Evolutionary conservation across 2,888 invertebrate genomes (phyloP).

Genomic region (Zygogramma bicolorata): DNA sequence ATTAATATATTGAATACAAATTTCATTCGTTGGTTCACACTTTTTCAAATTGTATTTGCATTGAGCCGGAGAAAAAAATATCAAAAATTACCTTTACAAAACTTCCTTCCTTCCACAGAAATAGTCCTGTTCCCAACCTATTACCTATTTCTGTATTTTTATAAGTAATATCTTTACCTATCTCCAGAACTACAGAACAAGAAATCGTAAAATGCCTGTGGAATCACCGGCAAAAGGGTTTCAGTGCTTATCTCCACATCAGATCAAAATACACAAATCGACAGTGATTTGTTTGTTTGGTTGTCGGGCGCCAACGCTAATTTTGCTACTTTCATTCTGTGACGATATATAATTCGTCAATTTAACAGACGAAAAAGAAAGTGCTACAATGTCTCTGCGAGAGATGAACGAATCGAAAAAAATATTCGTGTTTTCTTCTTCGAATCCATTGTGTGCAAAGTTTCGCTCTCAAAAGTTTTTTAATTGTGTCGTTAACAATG

Average conservation of each 20-base stretch:
- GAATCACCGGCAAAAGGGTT: no score
- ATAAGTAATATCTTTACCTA: no score
- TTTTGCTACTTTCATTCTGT: not conserved
- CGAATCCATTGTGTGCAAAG: slow-evolving; percentile 19
- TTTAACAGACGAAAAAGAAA: slow-evolving; percentile 17
- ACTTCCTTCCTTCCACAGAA: no score
- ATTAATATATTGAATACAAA: no score
- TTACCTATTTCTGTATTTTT: no score
- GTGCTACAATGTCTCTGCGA: slow-evolving; percentile 21
- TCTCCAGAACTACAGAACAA: no score
- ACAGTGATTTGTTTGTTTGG: not conserved
- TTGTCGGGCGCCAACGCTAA: not conserved
- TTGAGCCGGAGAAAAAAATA: no score
- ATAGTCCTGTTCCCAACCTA: no score
- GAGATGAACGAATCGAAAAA: slow-evolving; percentile 14
- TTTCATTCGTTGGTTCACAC: no score
- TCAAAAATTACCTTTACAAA: no score
- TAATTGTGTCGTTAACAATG: slow-evolving; percentile 14
- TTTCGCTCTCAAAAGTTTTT: slow-evolving; percentile 26
- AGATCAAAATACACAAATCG: not conserved
- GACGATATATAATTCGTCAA: slow-evolving; percentile 2
- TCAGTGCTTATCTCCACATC: not conserved
- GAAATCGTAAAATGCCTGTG: no score
- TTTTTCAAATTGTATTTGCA: no score
- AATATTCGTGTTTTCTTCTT: slow-evolving; percentile 6